Evolutionary conservation across 2,113 vertebrate species (phyloP).

Genomic region (Tetrao urogallus): DNA sequence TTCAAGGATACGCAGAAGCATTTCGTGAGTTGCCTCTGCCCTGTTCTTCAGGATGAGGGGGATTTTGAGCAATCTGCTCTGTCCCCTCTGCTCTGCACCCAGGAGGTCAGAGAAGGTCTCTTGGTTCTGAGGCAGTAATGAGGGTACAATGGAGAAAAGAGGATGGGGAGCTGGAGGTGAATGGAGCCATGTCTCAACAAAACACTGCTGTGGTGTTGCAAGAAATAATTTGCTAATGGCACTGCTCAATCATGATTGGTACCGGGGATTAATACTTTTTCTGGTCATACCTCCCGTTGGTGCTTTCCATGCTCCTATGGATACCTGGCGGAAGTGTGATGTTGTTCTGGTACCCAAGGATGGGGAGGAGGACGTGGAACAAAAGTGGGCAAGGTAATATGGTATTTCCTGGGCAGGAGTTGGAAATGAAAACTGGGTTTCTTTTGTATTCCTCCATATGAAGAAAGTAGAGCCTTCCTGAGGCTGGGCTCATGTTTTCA

Average conservation of each 20-base stretch:
- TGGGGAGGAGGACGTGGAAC: fast-evolving
- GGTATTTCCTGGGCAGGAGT: neutral
- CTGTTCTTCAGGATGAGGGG: neutral
- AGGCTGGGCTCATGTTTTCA: neutral
- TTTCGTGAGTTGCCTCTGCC: neutral
- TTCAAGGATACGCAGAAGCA: neutral
- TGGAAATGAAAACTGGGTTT: neutral
- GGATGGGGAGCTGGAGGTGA: neutral
- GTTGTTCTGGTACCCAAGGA: neutral
- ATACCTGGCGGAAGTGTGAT: neutral
- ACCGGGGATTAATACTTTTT: neutral
- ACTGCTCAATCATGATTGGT: neutral
- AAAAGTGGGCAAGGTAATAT: neutral
- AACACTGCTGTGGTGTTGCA: neutral
- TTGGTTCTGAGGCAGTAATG: neutral
- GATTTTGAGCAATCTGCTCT: neutral
- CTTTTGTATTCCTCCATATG: neutral
- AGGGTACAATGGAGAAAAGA: neutral
- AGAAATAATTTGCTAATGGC: neutral
- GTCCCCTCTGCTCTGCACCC: neutral
- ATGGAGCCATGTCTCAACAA: neutral
- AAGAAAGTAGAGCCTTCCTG: neutral
- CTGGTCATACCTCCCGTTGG: neutral
- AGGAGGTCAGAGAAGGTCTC: neutral
- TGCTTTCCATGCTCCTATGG: neutral